A percentile compares a stretch with the other conserved stretches of the same genome.
These are phyloP conservation scores for Phyto melanocephala DNA, from an alignment of 2,888 invertebrate genomes.

Conservation along the genomic window DNA sequence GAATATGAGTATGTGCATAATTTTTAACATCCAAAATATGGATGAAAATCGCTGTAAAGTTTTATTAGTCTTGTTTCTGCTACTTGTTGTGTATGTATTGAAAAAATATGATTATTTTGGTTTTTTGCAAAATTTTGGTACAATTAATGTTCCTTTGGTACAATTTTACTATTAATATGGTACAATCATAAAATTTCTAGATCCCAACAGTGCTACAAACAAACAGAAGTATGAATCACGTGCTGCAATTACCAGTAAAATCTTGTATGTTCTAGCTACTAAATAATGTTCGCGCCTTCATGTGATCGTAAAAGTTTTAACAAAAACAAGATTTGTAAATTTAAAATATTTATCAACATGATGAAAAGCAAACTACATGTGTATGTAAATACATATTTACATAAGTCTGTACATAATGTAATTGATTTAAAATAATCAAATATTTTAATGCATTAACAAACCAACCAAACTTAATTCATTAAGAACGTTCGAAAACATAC, in stretches of 20 bases:
- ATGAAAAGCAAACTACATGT: background rate
- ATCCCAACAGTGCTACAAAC: conserved; percentile 9
- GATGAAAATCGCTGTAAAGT: too few species aligned
- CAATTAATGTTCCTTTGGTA: too few species aligned
- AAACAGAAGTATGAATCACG: conserved; percentile 43
- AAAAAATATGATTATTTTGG: too few species aligned
- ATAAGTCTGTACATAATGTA: background rate
- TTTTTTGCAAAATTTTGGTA: too few species aligned
- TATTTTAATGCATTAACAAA: background rate
- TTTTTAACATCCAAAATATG: too few species aligned
- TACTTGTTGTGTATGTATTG: too few species aligned
- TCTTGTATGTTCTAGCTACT: background rate
- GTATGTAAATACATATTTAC: background rate
- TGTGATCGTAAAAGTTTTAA: conserved; percentile 21
- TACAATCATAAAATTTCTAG: too few species aligned
- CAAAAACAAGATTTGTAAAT: background rate
- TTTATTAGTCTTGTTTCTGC: too few species aligned
- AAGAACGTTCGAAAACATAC: background rate
- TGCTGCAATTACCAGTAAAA: conserved; percentile 33
- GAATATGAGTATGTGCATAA: too few species aligned
- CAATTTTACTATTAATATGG: too few species aligned
- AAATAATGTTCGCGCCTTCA: conserved; percentile 10
- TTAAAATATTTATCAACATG: conserved; percentile 2
- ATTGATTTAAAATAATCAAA: background rate
- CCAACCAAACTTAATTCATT: background rate